Evolutionary conservation across 2,888 invertebrate species (phyloP), one percentile per base, ranked within the genome.

Genomic region (Ophioninae sp.): DNA sequence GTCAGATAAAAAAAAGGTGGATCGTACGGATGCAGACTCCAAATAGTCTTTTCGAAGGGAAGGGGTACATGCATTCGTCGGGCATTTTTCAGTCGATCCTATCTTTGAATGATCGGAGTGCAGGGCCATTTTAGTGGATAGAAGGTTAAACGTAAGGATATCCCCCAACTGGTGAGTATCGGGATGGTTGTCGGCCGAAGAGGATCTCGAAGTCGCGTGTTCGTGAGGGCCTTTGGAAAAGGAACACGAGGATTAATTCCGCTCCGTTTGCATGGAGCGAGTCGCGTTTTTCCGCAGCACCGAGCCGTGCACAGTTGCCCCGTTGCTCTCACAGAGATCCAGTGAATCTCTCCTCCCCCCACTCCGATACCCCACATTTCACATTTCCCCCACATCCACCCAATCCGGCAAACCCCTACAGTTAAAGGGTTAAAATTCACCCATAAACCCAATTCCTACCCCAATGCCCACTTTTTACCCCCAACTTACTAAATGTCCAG

Each of bases 61-160:
- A 72, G 78, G 39, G 37, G 59, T 51, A 2, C 17, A 17, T 39
- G 58, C 39, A 8, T 59, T 13, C 13, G 59, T 41, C n/a, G 20
- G 22, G 39, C 59, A 59, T 39, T 23, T 39, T 59, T 22, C 59
- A 17, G 72, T 22, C 59, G 72, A 41, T 61, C 17, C 61, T 5
- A 23, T 59, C 71, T 1, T 41, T 23, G 6, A 2, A 30, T 30
- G 10, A 20, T 30, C 39, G 44, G 9, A 23, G 58, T 63, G 51
- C 51, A 64, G 51, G 63, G n/a, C 2, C 30, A 79, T 39, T 69
- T 63, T 30, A 22, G 67, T 79, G 86, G 84, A 86, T 87, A 83
- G 37, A 76, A 79, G 79, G 81, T 74, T 86, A 82, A 87, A 86
- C 85, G 87, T 82, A 85, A 85, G 86, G 86, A 87, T 87, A 86